phyloP scores from a whole-genome alignment of 1,140 invertebrate genomes.

The Saccostrea echinata region DNA sequence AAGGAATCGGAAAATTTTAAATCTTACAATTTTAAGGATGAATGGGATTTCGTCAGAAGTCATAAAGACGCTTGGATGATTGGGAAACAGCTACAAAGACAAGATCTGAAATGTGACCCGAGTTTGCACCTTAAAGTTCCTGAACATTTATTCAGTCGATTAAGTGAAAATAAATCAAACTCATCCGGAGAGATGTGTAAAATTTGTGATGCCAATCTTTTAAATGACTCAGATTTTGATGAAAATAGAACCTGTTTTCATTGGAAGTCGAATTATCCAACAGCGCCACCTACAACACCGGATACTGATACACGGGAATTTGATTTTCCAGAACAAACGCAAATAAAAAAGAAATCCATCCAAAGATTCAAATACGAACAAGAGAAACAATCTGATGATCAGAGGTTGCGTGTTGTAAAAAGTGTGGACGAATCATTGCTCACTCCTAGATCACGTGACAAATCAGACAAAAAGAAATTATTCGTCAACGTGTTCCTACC shows the following conservation, averaged over 20 bases:
- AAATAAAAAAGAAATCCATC: not conserved
- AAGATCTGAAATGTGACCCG: conserved; percentile 42
- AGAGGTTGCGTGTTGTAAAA: conserved; percentile 15
- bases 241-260: not conserved
- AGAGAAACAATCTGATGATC: not conserved
- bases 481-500: conserved; percentile 37
- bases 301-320: conserved; percentile 22
- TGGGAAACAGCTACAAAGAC: conserved; percentile 60
- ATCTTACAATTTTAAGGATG: conserved; percentile 49
- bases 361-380: not conserved
- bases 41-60: conserved; percentile 61
- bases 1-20: conserved; percentile 41
- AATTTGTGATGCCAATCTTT: not conserved
- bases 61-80: conserved; percentile 75
- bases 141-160: conserved; percentile 34
- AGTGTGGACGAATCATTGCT: conserved; percentile 24
- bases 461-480: conserved; percentile 10
- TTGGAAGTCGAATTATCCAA: conserved; percentile 9
- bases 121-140: conserved; percentile 29
- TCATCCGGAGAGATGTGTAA: conserved; percentile 38
- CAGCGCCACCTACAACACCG: conserved; percentile 61
- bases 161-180: not conserved
- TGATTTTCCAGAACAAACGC: not conserved
- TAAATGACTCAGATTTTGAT: not conserved
- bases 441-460: not conserved